phyloP scores from a whole-genome alignment of 2,888 invertebrate species.

The Luperina nickerlii region DNA sequence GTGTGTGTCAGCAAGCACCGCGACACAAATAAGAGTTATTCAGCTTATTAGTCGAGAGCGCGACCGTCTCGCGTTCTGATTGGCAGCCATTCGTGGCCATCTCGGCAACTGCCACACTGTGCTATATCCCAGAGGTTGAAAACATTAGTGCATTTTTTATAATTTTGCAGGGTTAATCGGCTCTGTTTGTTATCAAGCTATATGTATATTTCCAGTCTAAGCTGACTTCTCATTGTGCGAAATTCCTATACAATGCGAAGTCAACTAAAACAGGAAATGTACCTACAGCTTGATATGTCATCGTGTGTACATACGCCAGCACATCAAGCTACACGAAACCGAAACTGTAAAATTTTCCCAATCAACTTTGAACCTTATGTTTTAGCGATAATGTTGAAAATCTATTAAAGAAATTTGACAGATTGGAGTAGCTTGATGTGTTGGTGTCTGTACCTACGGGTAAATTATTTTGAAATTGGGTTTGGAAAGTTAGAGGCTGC shows the following conservation, averaged over 20 bases:
- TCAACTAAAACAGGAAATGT: neutral
- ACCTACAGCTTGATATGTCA: neutral
- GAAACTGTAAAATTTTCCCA: too few relatives aligned
- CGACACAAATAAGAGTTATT: conserved; percentile 57
- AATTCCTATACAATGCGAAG: neutral
- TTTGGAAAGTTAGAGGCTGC: neutral
- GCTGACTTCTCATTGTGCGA: neutral
- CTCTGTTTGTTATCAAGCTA: neutral
- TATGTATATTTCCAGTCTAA: neutral
- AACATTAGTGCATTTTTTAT: conserved; percentile 47
- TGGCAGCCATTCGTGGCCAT: conserved; percentile 67
- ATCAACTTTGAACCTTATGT: too few relatives aligned
- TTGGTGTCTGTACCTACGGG: too few relatives aligned
- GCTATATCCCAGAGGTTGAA: conserved; percentile 66
- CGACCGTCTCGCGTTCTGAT: conserved; percentile 72
- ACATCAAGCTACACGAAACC: too few relatives aligned
- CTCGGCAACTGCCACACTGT: conserved; percentile 56
- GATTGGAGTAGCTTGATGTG: too few relatives aligned
- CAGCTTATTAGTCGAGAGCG: conserved; percentile 70
- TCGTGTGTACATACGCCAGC: neutral
- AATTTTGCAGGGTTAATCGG: neutral
- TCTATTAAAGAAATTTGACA: too few relatives aligned
- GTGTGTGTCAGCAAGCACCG: conserved; percentile 32
- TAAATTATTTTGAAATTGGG: neutral
- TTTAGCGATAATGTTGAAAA: too few relatives aligned